phyloP scores from a whole-genome alignment of 2,888 invertebrate species.

The Drosophila subquinaria region DNA sequence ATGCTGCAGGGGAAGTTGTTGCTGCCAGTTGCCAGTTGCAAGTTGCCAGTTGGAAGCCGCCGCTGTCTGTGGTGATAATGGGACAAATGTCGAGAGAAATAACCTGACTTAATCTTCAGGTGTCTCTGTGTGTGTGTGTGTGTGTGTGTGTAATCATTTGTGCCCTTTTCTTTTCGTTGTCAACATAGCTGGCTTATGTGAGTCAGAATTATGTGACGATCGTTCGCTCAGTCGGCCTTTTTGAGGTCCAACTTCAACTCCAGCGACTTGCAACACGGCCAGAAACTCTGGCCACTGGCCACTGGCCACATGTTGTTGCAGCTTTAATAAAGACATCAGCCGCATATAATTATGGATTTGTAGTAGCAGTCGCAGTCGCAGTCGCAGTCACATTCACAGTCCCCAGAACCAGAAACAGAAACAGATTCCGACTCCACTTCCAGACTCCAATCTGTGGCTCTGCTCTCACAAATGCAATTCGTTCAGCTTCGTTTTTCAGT shows the following conservation, averaged over 20 bases:
- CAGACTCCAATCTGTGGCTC: slow-evolving; percentile 23
- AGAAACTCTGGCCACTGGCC: slow-evolving; percentile 47
- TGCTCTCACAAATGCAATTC: slow-evolving; percentile 76
- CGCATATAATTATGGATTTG: slow-evolving; percentile 83
- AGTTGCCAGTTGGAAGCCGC: slow-evolving; percentile 74
- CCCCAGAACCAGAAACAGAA: not conserved
- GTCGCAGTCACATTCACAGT: no score
- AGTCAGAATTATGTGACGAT: slow-evolving; percentile 80
- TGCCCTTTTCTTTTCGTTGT: slow-evolving; percentile 84
- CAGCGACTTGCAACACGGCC: slow-evolving; percentile 31
- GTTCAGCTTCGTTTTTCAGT: slow-evolving; percentile 82
- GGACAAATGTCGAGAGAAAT: slow-evolving; percentile 78
- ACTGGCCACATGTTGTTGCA: slow-evolving; percentile 73
- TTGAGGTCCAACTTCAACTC: slow-evolving; percentile 56
- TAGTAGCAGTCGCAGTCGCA: slow-evolving; percentile 68
- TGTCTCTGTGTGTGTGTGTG: slow-evolving; percentile 53
- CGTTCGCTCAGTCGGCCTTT: slow-evolving; percentile 63
- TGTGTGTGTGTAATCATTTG: slow-evolving; percentile 69
- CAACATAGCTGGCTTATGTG: slow-evolving; percentile 84
- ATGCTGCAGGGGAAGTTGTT: slow-evolving; percentile 29
- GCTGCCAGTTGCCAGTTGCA: slow-evolving; percentile 35
- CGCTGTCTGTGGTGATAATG: slow-evolving; percentile 79
- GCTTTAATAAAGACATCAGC: slow-evolving; percentile 83
- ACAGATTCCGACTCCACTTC: slow-evolving; percentile 7
- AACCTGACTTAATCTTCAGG: slow-evolving; percentile 84